Evolutionary conservation across 2,113 vertebrate genomes (phyloP).

Genomic region (Oophaga pumilio): DNA sequence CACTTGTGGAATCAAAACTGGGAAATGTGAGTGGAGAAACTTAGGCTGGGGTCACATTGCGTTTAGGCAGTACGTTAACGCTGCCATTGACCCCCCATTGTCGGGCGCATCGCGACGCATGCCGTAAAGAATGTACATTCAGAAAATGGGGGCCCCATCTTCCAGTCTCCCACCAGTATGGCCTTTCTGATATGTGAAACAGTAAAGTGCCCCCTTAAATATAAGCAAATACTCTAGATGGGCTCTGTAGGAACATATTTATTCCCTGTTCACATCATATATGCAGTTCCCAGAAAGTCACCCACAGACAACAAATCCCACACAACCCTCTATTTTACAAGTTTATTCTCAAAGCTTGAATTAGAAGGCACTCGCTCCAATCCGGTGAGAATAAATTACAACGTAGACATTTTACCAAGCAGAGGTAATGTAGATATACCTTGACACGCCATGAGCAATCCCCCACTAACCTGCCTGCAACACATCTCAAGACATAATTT

Average conservation of each 20-base stretch:
- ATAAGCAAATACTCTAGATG: no score
- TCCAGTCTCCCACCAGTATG: background rate
- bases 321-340: no score
- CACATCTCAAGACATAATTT: slow-evolving; percentile 4
- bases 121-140: no score
- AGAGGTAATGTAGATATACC: background rate
- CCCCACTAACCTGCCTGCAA: background rate
- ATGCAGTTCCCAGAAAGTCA: background rate
- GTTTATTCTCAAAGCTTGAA: background rate
- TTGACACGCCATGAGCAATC: background rate
- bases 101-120: no score
- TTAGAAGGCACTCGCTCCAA: background rate
- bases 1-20: no score
- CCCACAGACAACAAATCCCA: background rate
- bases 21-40: no score
- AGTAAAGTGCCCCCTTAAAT: background rate
- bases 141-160: background rate
- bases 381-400: background rate
- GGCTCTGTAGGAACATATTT: no score
- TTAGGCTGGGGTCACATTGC: no score
- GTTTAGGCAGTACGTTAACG: no score
- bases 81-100: no score
- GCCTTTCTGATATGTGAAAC: background rate
- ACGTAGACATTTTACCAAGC: background rate
- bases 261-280: no score